A percentile compares a stretch with the other conserved stretches of the same genome.
Evolutionary conservation across 2,888 invertebrate species (phyloP).

Genomic region (Athalia rosae): DNA sequence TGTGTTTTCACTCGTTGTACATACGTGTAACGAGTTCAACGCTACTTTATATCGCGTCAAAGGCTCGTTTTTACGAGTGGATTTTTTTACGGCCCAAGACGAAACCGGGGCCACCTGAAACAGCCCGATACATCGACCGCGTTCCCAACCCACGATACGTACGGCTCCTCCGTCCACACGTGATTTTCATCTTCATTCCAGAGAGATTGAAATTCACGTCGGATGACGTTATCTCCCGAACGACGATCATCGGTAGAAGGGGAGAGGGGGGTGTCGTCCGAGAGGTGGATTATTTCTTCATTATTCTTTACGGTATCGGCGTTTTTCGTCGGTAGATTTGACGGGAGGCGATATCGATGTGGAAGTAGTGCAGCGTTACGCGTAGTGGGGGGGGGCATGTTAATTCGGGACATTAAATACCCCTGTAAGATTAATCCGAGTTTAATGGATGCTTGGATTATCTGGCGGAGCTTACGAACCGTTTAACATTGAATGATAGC

Average conservation of each 20-base stretch:
- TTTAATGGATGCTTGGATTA: slow-evolving; percentile 41
- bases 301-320: not conserved
- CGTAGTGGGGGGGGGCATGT: not conserved
- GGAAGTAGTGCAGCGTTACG: too few relatives aligned
- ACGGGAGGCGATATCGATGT: too few relatives aligned
- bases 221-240: not conserved
- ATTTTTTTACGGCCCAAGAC: slow-evolving; percentile 32
- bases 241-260: not conserved
- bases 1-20: slow-evolving; percentile 23
- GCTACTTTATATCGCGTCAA: slow-evolving; percentile 38
- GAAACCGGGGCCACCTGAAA: slow-evolving; percentile 7
- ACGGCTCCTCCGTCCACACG: not conserved
- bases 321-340: not conserved
- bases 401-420: slow-evolving; percentile 36
- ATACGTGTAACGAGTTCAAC: slow-evolving; percentile 24
- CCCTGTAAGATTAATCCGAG: slow-evolving; percentile 31
- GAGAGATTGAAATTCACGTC: slow-evolving; percentile 4
- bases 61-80: slow-evolving; percentile 36
- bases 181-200: too few relatives aligned
- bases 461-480: slow-evolving; percentile 33
- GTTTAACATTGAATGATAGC: slow-evolving; percentile 45
- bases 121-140: slow-evolving; percentile 24
- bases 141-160: not conserved
- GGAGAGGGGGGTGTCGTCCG: too few relatives aligned
- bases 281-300: not conserved